These are phyloP conservation scores for Tetragonula carbonaria DNA, from an alignment of 2,888 invertebrate genomes.

Conservation along the genomic window DNA sequence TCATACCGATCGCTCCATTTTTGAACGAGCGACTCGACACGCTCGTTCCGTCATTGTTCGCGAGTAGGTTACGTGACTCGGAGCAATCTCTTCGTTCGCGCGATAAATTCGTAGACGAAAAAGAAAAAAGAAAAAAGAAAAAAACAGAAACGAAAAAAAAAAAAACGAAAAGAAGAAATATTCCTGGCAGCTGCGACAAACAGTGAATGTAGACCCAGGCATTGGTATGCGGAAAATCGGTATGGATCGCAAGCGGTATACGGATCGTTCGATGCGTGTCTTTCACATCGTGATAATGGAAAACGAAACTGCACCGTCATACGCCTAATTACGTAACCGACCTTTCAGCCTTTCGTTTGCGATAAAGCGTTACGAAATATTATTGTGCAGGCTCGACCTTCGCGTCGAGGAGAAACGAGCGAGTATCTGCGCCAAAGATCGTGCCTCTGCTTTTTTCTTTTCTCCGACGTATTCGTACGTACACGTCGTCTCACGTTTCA, in stretches of 20 bases:
- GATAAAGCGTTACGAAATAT: conserved; percentile 46
- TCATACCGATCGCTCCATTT: conserved; percentile 6
- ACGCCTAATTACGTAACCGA: conserved; percentile 45
- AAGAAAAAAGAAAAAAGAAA: neutral
- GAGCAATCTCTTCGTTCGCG: conserved; percentile 1
- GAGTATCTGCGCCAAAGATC: conserved; percentile 43
- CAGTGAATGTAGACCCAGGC: neutral
- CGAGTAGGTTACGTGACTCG: conserved; percentile 9
- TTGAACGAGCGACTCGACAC: neutral
- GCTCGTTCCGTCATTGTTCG: conserved; percentile 7
- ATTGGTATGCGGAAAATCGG: conserved; percentile 37
- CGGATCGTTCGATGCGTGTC: neutral
- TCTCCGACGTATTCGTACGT: neutral
- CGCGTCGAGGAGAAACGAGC: conserved; percentile 30
- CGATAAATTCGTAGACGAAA: conserved; percentile 10
- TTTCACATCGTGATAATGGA: conserved; percentile 31
- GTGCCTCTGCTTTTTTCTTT: conserved; percentile 8
- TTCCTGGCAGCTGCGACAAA: neutral
- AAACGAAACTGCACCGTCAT: conserved; percentile 39
- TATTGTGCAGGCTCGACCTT: conserved; percentile 51
- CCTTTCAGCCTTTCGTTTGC: conserved; percentile 56
- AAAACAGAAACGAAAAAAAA: neutral
- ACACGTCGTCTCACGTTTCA: conserved; percentile 6
- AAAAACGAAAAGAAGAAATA: neutral
- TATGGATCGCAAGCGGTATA: neutral